phyloP scores from a whole-genome alignment of 2,888 invertebrate genomes.

The Abrostola tripartita region DNA sequence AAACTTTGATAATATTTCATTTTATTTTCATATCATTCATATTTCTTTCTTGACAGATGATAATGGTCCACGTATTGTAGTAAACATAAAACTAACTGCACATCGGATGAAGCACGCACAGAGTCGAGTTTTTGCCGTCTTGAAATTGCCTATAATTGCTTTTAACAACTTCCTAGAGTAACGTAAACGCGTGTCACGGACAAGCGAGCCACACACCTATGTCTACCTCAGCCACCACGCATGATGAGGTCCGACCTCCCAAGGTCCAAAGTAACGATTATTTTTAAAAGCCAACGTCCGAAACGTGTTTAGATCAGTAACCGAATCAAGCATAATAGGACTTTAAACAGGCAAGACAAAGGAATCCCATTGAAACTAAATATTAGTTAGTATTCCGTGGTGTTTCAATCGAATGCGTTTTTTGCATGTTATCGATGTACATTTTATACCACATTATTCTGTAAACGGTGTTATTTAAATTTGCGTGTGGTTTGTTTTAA shows the following conservation, averaged over 20 bases:
- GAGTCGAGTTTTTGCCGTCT: constrained; percentile 66
- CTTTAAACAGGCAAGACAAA: constrained; percentile 31
- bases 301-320: constrained; percentile 12
- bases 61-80: constrained; percentile 21
- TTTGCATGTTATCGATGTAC: constrained; percentile 39
- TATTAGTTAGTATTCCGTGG: constrained; percentile 40
- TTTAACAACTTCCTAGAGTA: constrained; percentile 73
- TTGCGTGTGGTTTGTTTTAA: constrained; percentile 29
- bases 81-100: constrained; percentile 62
- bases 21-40: constrained; percentile 7
- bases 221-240: constrained; percentile 54
- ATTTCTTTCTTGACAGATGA: constrained; percentile 15
- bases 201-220: constrained; percentile 38
- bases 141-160: constrained; percentile 74
- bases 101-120: constrained; percentile 51
- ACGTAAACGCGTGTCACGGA: constrained; percentile 62
- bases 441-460: constrained; percentile 36
- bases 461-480: constrained; percentile 31
- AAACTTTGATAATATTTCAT: constrained; percentile 28
- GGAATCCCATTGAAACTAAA: constrained; percentile 37
- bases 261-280: constrained; percentile 26
- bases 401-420: constrained; percentile 43
- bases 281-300: constrained; percentile 20
- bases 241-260: constrained; percentile 30
- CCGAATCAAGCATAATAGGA: constrained; percentile 19